Percentiles rank a stretch among this genome's conserved stretches.
phyloP scores from a whole-genome alignment of 2,797 vertebrate genomes.

The Sebastes steindachneri region DNA sequence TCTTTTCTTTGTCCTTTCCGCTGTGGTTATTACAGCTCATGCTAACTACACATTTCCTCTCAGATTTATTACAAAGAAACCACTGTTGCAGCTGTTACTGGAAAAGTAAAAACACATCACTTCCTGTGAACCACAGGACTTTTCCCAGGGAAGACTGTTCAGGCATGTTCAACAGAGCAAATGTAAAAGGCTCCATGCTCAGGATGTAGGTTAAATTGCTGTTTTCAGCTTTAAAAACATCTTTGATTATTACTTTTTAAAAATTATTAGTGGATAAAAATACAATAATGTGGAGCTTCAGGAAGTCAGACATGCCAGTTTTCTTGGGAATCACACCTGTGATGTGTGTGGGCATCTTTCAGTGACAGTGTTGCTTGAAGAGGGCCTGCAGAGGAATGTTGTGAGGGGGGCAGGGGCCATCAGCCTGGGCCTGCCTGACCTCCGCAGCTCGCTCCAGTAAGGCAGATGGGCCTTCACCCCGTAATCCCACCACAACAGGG shows the following conservation, averaged over 20 bases:
- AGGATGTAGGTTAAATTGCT: background rate
- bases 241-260: background rate
- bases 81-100: constrained; percentile 47
- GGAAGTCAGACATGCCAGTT: background rate
- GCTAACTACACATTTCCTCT: constrained; percentile 47
- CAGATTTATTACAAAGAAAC: constrained; percentile 37
- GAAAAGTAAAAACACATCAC: constrained; percentile 54
- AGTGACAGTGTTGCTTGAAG: background rate
- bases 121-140: constrained; percentile 37
- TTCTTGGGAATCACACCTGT: background rate
- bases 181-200: constrained; percentile 17
- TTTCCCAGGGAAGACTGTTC: constrained; percentile 20
- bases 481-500: constrained; percentile 68
- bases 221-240: background rate
- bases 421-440: constrained; percentile 60
- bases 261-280: background rate
- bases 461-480: constrained; percentile 68
- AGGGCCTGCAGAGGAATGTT: constrained; percentile 44
- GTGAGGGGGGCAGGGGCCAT: constrained; percentile 31
- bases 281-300: background rate
- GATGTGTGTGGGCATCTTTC: background rate
- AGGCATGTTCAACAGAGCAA: constrained; percentile 8
- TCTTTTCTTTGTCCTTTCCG: constrained; percentile 33
- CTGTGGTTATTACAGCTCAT: constrained; percentile 5
- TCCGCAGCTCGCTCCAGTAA: constrained; percentile 38